A percentile compares a stretch with the other conserved stretches of the same genome.
phyloP scores from a whole-genome alignment of 2,797 vertebrate genomes.

The Aselliscus stoliczkanus region DNA sequence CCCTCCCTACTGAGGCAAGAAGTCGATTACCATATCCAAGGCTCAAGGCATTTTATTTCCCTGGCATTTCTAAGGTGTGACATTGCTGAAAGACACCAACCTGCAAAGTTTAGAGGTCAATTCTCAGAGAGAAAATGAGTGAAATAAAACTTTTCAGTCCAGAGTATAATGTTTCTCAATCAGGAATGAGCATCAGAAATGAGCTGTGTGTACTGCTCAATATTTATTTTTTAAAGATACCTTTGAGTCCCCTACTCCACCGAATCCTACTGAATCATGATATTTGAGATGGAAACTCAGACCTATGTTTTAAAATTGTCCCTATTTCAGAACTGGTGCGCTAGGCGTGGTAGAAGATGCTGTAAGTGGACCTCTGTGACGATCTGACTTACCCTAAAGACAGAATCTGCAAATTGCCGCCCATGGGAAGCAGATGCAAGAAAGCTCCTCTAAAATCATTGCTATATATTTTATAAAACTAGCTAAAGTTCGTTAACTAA shows the following conservation, averaged over 20 bases:
- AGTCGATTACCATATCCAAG: not conserved
- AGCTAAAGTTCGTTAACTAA: not conserved
- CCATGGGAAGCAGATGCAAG: not conserved
- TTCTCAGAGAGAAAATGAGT: not conserved
- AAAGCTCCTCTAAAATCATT: not conserved
- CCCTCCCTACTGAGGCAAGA: accelerated
- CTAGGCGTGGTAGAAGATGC: not conserved
- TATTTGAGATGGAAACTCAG: not conserved
- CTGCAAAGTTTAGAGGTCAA: not conserved
- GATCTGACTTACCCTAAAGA: not conserved
- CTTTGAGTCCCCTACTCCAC: not conserved
- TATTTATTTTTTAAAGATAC: not conserved
- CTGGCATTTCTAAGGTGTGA: not conserved
- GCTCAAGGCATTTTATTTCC: not conserved
- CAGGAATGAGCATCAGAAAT: not conserved
- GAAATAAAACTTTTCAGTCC: not conserved
- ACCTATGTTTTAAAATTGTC: not conserved
- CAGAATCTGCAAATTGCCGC: not conserved
- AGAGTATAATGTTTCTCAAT: not conserved
- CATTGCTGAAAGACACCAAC: not conserved
- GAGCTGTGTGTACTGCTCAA: not conserved
- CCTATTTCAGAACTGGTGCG: not conserved
- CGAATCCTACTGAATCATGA: not conserved
- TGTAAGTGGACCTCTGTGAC: not conserved
- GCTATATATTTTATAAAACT: not conserved